Conservation (phyloP, 2,113 vertebrate genomes). For the Cyprinodon tularosa region DNA sequence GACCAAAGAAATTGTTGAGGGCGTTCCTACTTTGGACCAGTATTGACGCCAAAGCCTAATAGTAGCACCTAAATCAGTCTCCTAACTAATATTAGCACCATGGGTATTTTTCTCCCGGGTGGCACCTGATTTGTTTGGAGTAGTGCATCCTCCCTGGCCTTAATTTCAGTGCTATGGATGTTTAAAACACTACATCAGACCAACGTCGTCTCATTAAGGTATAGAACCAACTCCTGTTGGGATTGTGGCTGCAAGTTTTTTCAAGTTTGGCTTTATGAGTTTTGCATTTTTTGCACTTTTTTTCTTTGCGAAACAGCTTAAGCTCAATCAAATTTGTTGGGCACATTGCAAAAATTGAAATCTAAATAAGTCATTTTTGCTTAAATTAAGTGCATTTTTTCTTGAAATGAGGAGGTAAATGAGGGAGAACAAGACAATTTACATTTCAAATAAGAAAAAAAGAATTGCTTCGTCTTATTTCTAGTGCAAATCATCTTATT, state of each 20-base stretch:
- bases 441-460: too few relatives aligned
- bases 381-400: too few relatives aligned
- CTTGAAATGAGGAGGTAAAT: too few relatives aligned
- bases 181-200: constrained; percentile 54
- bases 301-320: neutral
- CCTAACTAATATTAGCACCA: constrained; percentile 67
- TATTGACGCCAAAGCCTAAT: constrained; percentile 68
- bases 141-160: constrained; percentile 58
- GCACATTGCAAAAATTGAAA: too few relatives aligned
- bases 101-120: constrained; percentile 53
- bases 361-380: too few relatives aligned
- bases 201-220: neutral
- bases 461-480: too few relatives aligned
- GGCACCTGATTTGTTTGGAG: constrained; percentile 65
- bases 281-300: neutral
- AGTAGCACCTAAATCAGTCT: constrained; percentile 73
- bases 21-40: constrained; percentile 70
- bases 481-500: too few relatives aligned
- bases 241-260: neutral
- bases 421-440: too few relatives aligned
- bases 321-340: neutral
- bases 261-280: neutral
- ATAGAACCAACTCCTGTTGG: neutral
- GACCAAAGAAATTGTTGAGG: constrained; percentile 69
- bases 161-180: constrained; percentile 55